Conservation (phyloP, 2,113 vertebrate genomes). For the Ascaphus truei region DNA sequence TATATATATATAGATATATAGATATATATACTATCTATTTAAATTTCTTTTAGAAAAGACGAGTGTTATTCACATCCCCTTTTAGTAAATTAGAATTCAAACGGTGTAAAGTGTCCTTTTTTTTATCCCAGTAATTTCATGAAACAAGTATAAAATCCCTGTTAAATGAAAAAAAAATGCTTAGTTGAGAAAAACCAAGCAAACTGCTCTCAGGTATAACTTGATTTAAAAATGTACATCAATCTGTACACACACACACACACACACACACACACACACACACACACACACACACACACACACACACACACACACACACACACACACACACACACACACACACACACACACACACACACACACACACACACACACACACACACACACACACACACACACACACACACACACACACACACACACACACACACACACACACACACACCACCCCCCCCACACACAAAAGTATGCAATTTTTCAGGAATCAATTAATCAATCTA, state of each 20-base stretch:
- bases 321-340: background rate
- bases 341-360: background rate
- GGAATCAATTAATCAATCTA: slow-evolving; percentile 45
- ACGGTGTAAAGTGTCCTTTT: no score
- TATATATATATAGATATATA: no score
- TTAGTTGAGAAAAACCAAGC: no score
- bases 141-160: no score
- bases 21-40: no score
- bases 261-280: background rate
- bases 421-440: background rate
- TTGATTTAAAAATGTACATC: background rate
- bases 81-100: no score
- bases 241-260: background rate
- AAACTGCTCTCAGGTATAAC: no score
- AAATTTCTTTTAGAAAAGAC: no score
- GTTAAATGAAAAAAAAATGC: no score
- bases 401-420: background rate
- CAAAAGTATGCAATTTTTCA: slow-evolving; percentile 51
- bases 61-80: no score
- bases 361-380: background rate
- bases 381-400: background rate
- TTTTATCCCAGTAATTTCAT: no score
- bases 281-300: background rate
- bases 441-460: slow-evolving; percentile 16
- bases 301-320: background rate